Evolutionary conservation across 2,797 vertebrate genomes (phyloP).

Genomic region (Chanos chanos): DNA sequence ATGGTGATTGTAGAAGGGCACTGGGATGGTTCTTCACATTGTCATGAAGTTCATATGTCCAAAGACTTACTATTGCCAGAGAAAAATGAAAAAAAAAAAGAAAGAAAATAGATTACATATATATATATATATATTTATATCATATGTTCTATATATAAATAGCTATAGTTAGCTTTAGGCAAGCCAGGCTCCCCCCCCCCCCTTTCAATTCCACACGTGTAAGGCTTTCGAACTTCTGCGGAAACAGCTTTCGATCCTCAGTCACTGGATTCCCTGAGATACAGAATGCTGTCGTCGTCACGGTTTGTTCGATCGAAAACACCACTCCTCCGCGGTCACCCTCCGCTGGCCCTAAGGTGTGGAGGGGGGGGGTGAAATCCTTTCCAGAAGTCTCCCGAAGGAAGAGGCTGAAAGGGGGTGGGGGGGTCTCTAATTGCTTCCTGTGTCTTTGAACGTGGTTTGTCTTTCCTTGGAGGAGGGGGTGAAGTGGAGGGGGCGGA

Average conservation of each 20-base stretch:
- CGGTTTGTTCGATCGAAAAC: constrained; percentile 63
- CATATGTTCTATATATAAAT: constrained; percentile 77
- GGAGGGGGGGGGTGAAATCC: neutral
- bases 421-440: constrained; percentile 41
- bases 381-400: too few species aligned
- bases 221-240: constrained; percentile 67
- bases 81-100: constrained; percentile 54
- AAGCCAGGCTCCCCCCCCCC: constrained; percentile 58
- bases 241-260: constrained; percentile 78
- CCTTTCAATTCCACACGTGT: constrained; percentile 61
- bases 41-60: constrained; percentile 56
- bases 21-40: constrained; percentile 64
- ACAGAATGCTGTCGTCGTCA: constrained; percentile 82
- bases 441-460: constrained; percentile 40
- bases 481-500: constrained; percentile 54
- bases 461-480: constrained; percentile 44
- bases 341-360: neutral
- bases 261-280: constrained; percentile 98
- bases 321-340: constrained; percentile 24
- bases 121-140: constrained; percentile 66
- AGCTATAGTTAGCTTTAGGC: constrained; percentile 72
- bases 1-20: constrained; percentile 31
- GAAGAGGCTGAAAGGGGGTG: constrained; percentile 46
- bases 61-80: constrained; percentile 69
- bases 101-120: constrained; percentile 59